Evolutionary conservation across 2,113 vertebrate genomes (phyloP).

Genomic region (Scatophagus argus): DNA sequence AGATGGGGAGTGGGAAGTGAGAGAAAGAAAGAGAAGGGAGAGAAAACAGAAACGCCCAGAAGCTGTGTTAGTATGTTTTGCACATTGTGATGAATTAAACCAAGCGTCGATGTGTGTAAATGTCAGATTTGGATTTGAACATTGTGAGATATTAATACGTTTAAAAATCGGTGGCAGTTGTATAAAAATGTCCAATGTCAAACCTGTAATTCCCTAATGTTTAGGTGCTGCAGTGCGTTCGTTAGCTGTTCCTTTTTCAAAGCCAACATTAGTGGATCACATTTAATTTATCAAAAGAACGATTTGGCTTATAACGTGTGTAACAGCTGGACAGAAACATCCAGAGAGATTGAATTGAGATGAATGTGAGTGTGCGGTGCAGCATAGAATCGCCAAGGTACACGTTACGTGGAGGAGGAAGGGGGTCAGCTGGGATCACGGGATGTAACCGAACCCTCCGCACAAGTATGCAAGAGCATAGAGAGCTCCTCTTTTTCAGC

Average conservation of each 20-base stretch:
- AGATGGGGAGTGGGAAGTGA: constrained; percentile 47
- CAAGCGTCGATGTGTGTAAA: background rate
- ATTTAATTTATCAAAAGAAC: constrained; percentile 23
- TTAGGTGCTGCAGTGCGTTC: background rate
- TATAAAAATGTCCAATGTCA: background rate
- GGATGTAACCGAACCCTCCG: constrained; percentile 40
- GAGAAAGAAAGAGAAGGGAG: constrained; percentile 28
- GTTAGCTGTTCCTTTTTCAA: background rate
- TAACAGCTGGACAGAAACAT: constrained; percentile 18
- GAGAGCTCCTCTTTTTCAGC: constrained; percentile 24
- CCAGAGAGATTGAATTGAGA: constrained; percentile 3
- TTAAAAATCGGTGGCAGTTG: background rate
- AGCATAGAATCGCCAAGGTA: background rate
- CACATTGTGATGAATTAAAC: background rate
- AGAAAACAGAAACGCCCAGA: constrained; percentile 15
- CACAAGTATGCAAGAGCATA: constrained; percentile 20
- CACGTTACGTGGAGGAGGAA: constrained; percentile 10
- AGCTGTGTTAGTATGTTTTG: background rate
- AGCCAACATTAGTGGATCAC: background rate
- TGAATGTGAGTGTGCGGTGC: background rate
- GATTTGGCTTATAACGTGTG: constrained; percentile 25
- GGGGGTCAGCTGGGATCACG: constrained; percentile 28
- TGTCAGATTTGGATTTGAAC: background rate
- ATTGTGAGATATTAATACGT: background rate
- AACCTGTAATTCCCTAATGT: background rate